A percentile compares a stretch with the other conserved stretches of the same genome.
phyloP scores from a whole-genome alignment of 2,888 invertebrate genomes.

The Strigamia maritima region DNA sequence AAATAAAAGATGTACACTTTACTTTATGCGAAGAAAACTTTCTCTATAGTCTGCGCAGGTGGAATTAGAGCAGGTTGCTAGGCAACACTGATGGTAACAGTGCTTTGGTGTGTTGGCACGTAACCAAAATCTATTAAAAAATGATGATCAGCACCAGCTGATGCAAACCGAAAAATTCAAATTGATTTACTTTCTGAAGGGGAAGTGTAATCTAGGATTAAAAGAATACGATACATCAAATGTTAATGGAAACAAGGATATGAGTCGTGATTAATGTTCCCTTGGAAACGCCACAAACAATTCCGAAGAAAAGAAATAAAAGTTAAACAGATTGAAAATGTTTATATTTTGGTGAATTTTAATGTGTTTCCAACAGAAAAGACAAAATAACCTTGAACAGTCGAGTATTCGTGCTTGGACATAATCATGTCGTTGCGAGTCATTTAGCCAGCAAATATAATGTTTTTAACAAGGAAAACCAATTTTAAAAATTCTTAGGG shows the following conservation, averaged over 20 bases:
- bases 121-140: conserved; percentile 5
- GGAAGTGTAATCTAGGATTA: neutral
- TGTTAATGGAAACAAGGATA: neutral
- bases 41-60: neutral
- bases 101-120: neutral
- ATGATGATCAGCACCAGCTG: conserved; percentile 11
- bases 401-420: neutral
- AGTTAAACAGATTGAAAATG: neutral
- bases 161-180: conserved; percentile 10
- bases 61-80: neutral
- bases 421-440: neutral
- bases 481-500: no score
- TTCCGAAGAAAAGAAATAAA: neutral
- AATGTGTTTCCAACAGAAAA: neutral
- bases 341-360: neutral
- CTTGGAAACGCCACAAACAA: neutral
- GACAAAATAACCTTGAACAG: neutral
- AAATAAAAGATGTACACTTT: neutral
- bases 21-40: neutral
- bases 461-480: neutral
- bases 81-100: neutral
- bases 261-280: neutral
- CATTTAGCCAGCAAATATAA: neutral
- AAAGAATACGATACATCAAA: neutral
- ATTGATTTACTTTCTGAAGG: neutral